Conservation (phyloP, 2,113 vertebrate species). For the Aix galericulata region DNA sequence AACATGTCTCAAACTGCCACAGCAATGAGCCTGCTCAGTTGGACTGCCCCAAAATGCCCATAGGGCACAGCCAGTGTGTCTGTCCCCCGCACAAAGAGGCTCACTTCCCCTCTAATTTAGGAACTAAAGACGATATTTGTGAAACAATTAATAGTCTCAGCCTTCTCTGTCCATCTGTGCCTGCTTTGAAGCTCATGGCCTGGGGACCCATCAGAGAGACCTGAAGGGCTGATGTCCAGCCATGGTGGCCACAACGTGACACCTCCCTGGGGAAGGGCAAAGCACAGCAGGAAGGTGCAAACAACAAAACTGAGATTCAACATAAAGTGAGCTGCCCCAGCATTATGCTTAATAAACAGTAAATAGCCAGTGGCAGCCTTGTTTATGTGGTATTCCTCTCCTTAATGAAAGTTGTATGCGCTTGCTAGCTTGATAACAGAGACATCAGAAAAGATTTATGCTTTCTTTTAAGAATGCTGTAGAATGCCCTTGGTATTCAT, state of each 20-base stretch:
- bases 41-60: neutral
- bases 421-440: neutral
- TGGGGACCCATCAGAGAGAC: neutral
- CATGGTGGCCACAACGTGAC: neutral
- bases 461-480: neutral
- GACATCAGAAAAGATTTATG: slow-evolving; percentile 10
- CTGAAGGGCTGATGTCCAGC: neutral
- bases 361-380: neutral
- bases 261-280: neutral
- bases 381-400: accelerated
- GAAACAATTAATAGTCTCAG: neutral
- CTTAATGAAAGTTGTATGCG: neutral
- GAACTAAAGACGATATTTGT: too few species aligned
- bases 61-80: neutral
- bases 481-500: neutral
- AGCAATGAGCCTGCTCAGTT: neutral
- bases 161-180: neutral
- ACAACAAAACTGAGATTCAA: neutral
- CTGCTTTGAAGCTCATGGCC: neutral
- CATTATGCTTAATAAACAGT: neutral
- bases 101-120: accelerated
- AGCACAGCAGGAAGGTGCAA: neutral
- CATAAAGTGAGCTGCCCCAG: neutral
- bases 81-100: too few species aligned
- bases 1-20: neutral